These are phyloP conservation scores for Entelurus aequoreus DNA, from an alignment of 2,113 vertebrate genomes.

Conservation along the genomic window DNA sequence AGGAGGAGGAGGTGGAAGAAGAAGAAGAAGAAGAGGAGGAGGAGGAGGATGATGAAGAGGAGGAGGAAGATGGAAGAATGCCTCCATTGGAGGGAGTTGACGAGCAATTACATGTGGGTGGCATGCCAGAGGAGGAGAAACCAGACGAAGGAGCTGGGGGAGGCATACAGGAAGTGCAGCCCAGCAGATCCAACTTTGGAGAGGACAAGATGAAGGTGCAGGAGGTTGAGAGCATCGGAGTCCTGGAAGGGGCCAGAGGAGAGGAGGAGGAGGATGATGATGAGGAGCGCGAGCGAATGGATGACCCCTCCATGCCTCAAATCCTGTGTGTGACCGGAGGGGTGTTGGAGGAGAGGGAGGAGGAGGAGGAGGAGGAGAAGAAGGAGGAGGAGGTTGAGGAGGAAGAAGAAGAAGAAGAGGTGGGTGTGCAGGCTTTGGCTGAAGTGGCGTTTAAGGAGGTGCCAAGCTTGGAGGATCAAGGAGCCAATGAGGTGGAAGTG, in stretches of 20 bases:
- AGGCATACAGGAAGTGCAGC: slow-evolving; percentile 70
- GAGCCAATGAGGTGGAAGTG: too few relatives aligned
- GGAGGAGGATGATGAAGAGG: slow-evolving; percentile 54
- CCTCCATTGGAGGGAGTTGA: slow-evolving; percentile 59
- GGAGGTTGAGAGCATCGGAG: slow-evolving; percentile 67
- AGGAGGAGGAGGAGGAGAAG: slow-evolving; percentile 23
- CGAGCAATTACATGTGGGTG: slow-evolving; percentile 47
- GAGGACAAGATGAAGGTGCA: slow-evolving; percentile 54
- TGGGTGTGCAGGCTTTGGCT: slow-evolving; percentile 25
- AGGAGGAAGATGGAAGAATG: slow-evolving; percentile 59
- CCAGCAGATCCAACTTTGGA: slow-evolving; percentile 36
- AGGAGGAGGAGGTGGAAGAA: slow-evolving; percentile 57
- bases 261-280: slow-evolving; percentile 57
- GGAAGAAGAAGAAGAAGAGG: slow-evolving; percentile 41
- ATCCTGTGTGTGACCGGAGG: slow-evolving; percentile 67
- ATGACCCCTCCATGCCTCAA: slow-evolving; percentile 68
- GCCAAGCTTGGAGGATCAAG: not conserved
- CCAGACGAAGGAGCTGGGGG: slow-evolving; percentile 60
- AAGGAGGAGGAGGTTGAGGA: too few relatives aligned
- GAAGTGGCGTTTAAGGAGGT: not conserved
- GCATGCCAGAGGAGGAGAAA: slow-evolving; percentile 44
- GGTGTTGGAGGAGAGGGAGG: slow-evolving; percentile 51
- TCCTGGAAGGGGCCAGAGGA: slow-evolving; percentile 53
- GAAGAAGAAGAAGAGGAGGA: slow-evolving; percentile 49
- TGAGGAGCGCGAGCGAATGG: slow-evolving; percentile 16